phyloP scores from a whole-genome alignment of 2,797 vertebrate species.

The Urocyon cinereoargenteus region DNA sequence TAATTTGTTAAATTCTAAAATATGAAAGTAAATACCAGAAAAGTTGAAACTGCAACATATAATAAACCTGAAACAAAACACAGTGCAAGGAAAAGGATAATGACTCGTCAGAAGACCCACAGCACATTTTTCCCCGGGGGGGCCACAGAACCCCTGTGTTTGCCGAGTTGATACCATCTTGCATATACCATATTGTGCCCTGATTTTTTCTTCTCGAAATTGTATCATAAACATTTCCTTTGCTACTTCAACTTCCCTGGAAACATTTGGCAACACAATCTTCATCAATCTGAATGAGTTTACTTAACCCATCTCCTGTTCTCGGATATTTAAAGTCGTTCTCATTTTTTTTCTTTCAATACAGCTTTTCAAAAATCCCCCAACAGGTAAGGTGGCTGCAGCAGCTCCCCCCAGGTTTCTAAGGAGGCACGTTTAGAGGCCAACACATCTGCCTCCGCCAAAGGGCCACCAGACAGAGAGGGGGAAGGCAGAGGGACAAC shows the following conservation, averaged over 20 bases:
- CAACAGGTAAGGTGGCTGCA: background rate
- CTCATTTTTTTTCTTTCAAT: background rate
- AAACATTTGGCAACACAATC: background rate
- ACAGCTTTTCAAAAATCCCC: background rate
- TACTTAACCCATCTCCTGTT: conserved; percentile 42
- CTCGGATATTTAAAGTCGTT: background rate
- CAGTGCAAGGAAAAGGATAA: background rate
- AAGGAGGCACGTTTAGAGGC: background rate
- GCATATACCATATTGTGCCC: background rate
- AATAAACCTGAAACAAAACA: background rate
- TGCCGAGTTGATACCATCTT: background rate
- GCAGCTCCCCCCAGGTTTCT: background rate
- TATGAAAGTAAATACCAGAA: background rate
- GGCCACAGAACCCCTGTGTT: background rate
- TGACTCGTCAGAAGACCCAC: accelerated
- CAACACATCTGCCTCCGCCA: background rate
- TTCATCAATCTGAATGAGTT: conserved; percentile 57
- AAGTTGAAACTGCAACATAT: background rate
- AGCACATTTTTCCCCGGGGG: accelerated
- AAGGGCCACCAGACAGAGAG: background rate
- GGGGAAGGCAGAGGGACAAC: background rate
- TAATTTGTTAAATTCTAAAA: background rate
- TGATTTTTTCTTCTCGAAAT: conserved; percentile 24
- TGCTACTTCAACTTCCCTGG: conserved; percentile 41
- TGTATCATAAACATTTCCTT: conserved; percentile 55